Conservation (phyloP, 2,113 vertebrate species). For the Oreotrochilus melanogaster region DNA sequence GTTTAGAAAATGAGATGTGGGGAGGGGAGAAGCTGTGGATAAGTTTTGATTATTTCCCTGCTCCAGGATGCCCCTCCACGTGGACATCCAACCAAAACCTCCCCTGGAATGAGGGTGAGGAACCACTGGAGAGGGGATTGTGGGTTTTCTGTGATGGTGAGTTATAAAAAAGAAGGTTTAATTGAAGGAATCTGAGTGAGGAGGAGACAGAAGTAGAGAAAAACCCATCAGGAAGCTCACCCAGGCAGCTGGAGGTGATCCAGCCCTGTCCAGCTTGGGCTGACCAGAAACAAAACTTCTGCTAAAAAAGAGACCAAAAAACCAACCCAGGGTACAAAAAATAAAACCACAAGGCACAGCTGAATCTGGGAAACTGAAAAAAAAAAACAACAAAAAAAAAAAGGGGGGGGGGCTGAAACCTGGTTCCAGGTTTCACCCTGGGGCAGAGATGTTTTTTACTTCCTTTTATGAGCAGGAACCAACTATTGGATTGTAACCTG, state of each 20-base stretch:
- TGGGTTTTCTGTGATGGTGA: neutral
- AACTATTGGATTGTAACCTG: neutral
- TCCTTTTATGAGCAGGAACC: neutral
- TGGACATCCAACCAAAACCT: neutral
- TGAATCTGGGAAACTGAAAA: too few species aligned
- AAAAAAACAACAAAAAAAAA: neutral
- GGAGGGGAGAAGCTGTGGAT: neutral
- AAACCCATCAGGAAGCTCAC: too few species aligned
- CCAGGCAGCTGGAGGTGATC: too few species aligned
- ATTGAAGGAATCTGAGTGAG: neutral
- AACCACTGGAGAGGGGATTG: rapidly evolving
- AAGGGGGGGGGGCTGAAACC: neutral
- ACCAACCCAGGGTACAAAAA: too few species aligned
- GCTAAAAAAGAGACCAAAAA: too few species aligned
- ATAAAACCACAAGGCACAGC: too few species aligned
- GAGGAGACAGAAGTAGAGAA: neutral
- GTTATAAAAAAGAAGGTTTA: neutral
- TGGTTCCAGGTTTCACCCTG: neutral
- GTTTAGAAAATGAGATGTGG: neutral
- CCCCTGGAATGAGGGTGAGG: rapidly evolving
- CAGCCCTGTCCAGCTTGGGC: too few species aligned
- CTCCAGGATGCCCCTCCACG: neutral
- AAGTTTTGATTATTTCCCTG: neutral
- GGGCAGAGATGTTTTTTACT: neutral
- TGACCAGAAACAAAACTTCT: too few species aligned